A percentile compares a stretch with the other conserved stretches of the same genome.
phyloP scores from a whole-genome alignment of 64 coral and sea anemone species.

The Stichodactyla mertensii region DNA sequence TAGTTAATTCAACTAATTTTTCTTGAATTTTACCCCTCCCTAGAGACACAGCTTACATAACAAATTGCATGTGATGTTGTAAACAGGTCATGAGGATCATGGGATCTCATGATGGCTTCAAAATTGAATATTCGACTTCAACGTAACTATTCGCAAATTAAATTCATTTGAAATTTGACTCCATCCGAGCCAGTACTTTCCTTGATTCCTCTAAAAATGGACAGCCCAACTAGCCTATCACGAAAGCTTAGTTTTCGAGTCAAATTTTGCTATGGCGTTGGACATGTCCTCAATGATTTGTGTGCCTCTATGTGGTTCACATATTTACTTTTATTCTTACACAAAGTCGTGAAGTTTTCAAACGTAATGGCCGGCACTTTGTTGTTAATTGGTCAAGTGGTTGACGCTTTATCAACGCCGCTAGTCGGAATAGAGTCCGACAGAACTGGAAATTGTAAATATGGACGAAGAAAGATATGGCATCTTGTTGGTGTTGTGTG shows the following conservation, averaged over 20 bases:
- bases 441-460: slow-evolving; percentile 72
- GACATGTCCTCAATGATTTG: slow-evolving; percentile 90
- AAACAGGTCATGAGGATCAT: not conserved
- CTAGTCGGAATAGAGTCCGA: slow-evolving; percentile 96
- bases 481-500: slow-evolving; percentile 89
- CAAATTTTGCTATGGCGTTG: slow-evolving; percentile 91
- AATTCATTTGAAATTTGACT: not conserved
- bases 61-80: not conserved
- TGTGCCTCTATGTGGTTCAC: slow-evolving; percentile 99
- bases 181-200: not conserved
- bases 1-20: not conserved
- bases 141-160: not conserved
- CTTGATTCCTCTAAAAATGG: not conserved
- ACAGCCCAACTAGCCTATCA: not conserved
- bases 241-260: slow-evolving; percentile 17
- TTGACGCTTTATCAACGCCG: slow-evolving; percentile 79
- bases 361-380: slow-evolving; percentile 71
- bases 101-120: not conserved
- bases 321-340: slow-evolving; percentile 78
- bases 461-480: slow-evolving; percentile 92
- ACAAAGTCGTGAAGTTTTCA: slow-evolving; percentile 70
- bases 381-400: slow-evolving; percentile 87
- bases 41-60: not conserved
- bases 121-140: not conserved
- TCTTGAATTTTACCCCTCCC: not conserved